Base-by-base conservation (phyloP, 2,888 invertebrate species). In the Chrysolina oricalcia region DNA sequence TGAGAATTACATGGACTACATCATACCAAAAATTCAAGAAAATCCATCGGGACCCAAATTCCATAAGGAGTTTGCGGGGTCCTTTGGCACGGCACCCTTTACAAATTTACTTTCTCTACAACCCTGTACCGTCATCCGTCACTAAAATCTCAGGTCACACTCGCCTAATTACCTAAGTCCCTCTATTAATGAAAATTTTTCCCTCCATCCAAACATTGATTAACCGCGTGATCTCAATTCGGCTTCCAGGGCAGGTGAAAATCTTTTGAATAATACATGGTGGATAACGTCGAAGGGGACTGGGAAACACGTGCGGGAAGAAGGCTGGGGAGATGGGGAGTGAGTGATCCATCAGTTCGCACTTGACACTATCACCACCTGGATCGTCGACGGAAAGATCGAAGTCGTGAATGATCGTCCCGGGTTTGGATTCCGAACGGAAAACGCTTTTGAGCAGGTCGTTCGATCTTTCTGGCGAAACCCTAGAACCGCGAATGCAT, bases 341-440 rank as follows among this genome's bases (percentile, higher is more conserved):
- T 73, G 77, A 82, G 82, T 80, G 81, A 83, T 83, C 83, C 82
- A 83, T 83, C 83, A 83, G 76, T 76, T 75, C 65, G 72, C 35
- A 59, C 78, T 73, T 74, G 83, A 83, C 83, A 81, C 81, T 83
- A 83, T 83, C 83, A 80, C 81, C 83, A 83, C 83, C 83, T 83
- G 81, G 77, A 83, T 83, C 83, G 76, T 73, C 78, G 80, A 79
- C 82, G 81, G 80, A 81, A 76, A 77, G 75, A 59, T 59, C 59
- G 59, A 59, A 35, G 59, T 27, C 10, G 59, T 23, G 59, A 59
- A n/a, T 27, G 35, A 59, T 59, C 59, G 13, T 27, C 23, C 27
- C n/a, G 35, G 27, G 59, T 35, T 35, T 59, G 59, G 59, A 35
- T 27, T 17, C 11, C 19, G 11, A 35, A 59, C 23, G 8, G 59